A percentile compares a stretch with the other conserved stretches of the same genome.
Evolutionary conservation across 2,888 invertebrate species (phyloP).

Genomic region (Elegia similella): DNA sequence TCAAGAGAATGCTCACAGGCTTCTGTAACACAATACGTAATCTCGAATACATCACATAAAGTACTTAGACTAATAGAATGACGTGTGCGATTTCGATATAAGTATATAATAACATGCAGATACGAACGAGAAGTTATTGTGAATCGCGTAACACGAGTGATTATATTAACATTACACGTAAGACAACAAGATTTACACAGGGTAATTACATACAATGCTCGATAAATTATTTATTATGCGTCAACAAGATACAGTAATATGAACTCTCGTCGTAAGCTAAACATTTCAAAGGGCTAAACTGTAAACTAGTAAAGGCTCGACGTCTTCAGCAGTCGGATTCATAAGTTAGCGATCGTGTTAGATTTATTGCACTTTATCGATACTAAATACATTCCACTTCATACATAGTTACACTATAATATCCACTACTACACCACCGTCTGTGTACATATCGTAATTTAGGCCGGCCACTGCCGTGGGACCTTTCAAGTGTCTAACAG

Average conservation of each 20-base stretch:
- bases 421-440: constrained; percentile 33
- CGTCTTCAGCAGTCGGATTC: constrained; percentile 50
- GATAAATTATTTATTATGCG: constrained; percentile 66
- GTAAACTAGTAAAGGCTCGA: constrained; percentile 63
- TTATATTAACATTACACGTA: constrained; percentile 47
- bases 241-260: constrained; percentile 67
- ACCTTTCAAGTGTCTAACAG: constrained; percentile 38
- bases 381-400: constrained; percentile 44
- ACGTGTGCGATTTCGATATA: constrained; percentile 51
- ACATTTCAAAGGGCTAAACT: constrained; percentile 46
- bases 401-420: constrained; percentile 42
- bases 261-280: constrained; percentile 58
- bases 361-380: constrained; percentile 66
- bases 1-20: constrained; percentile 53
- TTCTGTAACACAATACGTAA: constrained; percentile 58
- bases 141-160: constrained; percentile 22
- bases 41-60: constrained; percentile 63
- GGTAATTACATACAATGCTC: constrained; percentile 23
- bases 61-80: constrained; percentile 64
- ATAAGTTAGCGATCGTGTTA: constrained; percentile 59
- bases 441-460: constrained; percentile 32
- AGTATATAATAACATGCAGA: constrained; percentile 30
- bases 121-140: constrained; percentile 36
- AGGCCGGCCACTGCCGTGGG: constrained; percentile 35
- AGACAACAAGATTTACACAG: constrained; percentile 65